These are phyloP conservation scores for Nasonia longicornis DNA, from an alignment of 1,140 invertebrate species.

Conservation along the genomic window DNA sequence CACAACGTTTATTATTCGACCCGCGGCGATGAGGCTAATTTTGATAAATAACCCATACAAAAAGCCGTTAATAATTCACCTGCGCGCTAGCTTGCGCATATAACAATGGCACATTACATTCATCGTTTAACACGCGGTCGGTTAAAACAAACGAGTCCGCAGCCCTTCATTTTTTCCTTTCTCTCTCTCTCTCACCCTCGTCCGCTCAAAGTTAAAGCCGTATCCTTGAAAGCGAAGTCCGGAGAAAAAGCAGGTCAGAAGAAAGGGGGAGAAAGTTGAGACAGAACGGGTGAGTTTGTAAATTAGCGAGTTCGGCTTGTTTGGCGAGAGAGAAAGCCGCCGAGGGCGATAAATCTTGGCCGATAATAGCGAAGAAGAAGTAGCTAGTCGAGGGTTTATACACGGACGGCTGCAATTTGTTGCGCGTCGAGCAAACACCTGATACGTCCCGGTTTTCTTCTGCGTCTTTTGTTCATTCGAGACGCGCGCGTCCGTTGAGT, in stretches of 20 bases:
- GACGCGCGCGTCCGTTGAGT: no score
- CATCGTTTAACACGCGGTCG: not conserved
- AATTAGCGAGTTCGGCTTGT: slow-evolving; percentile 34
- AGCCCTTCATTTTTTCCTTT: not conserved
- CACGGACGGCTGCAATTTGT: slow-evolving; percentile 30
- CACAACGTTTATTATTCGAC: no score
- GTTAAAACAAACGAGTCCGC: not conserved
- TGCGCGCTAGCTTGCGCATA: not conserved
- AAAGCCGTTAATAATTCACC: not conserved
- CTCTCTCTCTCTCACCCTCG: not conserved
- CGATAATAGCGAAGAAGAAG: slow-evolving; percentile 11
- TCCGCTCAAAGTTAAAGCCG: not conserved
- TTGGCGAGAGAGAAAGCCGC: not conserved
- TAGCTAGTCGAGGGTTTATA: not conserved
- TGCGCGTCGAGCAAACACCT: slow-evolving; percentile 18
- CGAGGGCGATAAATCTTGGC: slow-evolving; percentile 33
- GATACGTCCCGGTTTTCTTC: not conserved
- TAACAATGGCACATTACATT: not conserved
- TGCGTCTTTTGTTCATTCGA: no score
- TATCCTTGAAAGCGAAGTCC: not conserved
- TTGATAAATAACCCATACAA: not conserved
- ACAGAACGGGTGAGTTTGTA: slow-evolving; percentile 20
- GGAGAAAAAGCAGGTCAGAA: slow-evolving; percentile 2
- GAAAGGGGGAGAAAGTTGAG: slow-evolving; percentile 6
- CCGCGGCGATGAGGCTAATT: not conserved